A percentile compares a stretch with the other conserved stretches of the same genome.
Conservation (phyloP, 2,888 invertebrate genomes). For the Cheilosia scutellata region DNA sequence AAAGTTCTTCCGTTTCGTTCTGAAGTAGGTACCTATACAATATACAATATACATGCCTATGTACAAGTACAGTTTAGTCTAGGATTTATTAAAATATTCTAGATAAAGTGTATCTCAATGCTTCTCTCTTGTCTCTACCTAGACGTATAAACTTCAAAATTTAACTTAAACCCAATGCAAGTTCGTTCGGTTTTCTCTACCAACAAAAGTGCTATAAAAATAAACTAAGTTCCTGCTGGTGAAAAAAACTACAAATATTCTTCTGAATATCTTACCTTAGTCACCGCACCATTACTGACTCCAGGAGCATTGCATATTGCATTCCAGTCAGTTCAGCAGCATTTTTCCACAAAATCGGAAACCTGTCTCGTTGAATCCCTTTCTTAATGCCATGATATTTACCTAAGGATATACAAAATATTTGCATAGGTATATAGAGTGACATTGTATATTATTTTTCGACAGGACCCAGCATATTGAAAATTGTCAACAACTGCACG, state of each 20-base stretch:
- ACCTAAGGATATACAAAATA: constrained; percentile 19
- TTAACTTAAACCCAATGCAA: no score
- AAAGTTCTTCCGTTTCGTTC: neutral
- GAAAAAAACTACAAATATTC: neutral
- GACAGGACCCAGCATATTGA: constrained; percentile 14
- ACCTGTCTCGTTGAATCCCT: constrained; percentile 47
- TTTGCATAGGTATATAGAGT: constrained; percentile 9
- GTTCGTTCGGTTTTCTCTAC: no score
- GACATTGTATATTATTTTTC: constrained; percentile 16
- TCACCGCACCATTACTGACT: constrained; percentile 20
- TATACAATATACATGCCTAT: no score
- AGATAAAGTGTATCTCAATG: no score
- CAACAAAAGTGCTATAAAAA: no score
- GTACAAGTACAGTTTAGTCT: no score
- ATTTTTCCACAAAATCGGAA: constrained; percentile 62
- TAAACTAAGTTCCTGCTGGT: no score
- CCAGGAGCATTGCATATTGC: constrained; percentile 43
- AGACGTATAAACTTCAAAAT: no score
- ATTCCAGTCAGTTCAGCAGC: constrained; percentile 37
- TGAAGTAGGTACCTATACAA: neutral
- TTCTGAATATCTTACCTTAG: constrained; percentile 18
- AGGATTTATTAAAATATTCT: no score
- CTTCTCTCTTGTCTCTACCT: no score
- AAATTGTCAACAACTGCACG: constrained; percentile 10
- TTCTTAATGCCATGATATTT: constrained; percentile 13